Conservation (phyloP, 2,888 invertebrate species). For the Beris chalybata region DNA sequence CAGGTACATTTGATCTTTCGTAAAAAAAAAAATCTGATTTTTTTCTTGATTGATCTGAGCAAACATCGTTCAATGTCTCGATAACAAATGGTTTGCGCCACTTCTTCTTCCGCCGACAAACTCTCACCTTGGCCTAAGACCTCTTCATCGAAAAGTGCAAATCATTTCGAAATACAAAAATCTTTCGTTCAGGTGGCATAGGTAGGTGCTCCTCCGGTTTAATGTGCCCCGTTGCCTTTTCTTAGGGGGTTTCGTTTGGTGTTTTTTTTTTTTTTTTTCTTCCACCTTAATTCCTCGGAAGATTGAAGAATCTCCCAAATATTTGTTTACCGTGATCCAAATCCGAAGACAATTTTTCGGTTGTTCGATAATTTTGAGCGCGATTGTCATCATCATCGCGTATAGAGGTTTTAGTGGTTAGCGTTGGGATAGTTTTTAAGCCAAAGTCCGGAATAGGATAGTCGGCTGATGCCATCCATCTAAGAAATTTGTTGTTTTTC, state of each 20-base stretch:
- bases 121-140: slow-evolving; percentile 22
- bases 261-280: too few species aligned
- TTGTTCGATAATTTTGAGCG: slow-evolving; percentile 22
- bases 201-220: too few species aligned
- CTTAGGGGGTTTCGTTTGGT: too few species aligned
- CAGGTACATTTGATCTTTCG: slow-evolving; percentile 20
- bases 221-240: too few species aligned
- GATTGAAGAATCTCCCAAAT: slow-evolving; percentile 29
- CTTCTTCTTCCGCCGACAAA: slow-evolving; percentile 20
- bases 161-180: slow-evolving; percentile 17
- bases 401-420: background rate
- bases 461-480: background rate
- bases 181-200: too few species aligned
- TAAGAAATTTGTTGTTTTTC: slow-evolving; percentile 16
- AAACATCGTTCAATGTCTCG: slow-evolving; percentile 30
- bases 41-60: slow-evolving; percentile 26
- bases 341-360: slow-evolving; percentile 29
- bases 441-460: too few species aligned
- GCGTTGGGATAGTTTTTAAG: too few species aligned
- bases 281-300: background rate
- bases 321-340: slow-evolving; percentile 30
- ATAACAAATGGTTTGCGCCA: slow-evolving; percentile 32
- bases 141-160: slow-evolving; percentile 24
- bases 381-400: slow-evolving; percentile 24
- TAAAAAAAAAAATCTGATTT: slow-evolving; percentile 4